phyloP scores from a whole-genome alignment of 2,113 vertebrate species.

The Anoplopoma fimbria region DNA sequence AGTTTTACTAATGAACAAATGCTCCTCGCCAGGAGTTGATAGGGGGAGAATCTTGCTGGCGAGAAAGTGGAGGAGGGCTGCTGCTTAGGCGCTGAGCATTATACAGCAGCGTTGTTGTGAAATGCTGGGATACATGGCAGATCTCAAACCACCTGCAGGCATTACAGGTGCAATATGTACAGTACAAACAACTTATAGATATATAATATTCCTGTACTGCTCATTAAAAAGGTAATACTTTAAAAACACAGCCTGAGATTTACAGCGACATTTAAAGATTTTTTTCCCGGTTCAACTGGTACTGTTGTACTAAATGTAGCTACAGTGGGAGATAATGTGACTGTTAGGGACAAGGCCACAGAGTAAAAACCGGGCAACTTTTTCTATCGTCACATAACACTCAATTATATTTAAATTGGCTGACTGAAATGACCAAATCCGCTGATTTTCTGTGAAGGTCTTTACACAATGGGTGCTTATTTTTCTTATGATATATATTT shows the following conservation, averaged over 20 bases:
- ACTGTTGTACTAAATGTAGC: background rate
- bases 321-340: background rate
- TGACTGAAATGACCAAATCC: background rate
- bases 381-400: background rate
- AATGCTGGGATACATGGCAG: constrained; percentile 30
- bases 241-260: background rate
- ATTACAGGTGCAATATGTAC: constrained; percentile 18
- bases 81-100: constrained; percentile 31
- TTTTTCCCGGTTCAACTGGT: background rate
- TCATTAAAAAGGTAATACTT: background rate
- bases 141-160: constrained; percentile 34
- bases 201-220: background rate
- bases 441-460: background rate
- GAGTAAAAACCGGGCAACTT: background rate
- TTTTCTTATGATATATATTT: no score
- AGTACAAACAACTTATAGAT: background rate
- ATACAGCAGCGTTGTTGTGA: constrained; percentile 22
- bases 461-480: no score
- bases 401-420: background rate
- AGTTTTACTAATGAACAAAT: constrained; percentile 44
- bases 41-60: constrained; percentile 27
- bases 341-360: background rate
- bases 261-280: background rate
- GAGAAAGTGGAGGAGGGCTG: background rate
- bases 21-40: constrained; percentile 19